Conservation (phyloP, 2,888 invertebrate species). For the Campoletis raptor region DNA sequence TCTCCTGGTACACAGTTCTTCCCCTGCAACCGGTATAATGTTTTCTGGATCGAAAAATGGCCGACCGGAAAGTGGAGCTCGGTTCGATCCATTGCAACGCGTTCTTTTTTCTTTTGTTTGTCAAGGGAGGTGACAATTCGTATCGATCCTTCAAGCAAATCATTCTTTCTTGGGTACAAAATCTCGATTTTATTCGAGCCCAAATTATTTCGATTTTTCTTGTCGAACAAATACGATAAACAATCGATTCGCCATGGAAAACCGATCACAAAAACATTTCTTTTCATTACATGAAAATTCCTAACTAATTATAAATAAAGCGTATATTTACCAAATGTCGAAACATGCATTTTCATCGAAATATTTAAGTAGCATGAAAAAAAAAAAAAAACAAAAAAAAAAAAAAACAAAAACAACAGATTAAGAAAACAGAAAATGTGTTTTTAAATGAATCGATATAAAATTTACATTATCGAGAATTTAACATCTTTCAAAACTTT, state of each 20-base stretch:
- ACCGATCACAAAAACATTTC: background rate
- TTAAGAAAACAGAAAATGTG: slow-evolving; percentile 1
- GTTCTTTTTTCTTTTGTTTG: slow-evolving; percentile 14
- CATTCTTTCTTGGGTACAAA: background rate
- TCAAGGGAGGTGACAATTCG: background rate
- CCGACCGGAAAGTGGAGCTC: slow-evolving; percentile 62
- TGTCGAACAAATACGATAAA: background rate
- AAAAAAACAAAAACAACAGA: background rate
- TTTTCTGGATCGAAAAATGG: slow-evolving; percentile 55
- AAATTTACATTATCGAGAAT: slow-evolving; percentile 47
- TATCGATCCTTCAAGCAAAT: background rate
- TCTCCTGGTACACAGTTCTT: slow-evolving; percentile 25
- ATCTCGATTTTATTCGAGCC: background rate
- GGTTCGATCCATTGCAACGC: slow-evolving; percentile 27
- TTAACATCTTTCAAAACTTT: slow-evolving; percentile 9
- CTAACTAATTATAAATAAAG: slow-evolving; percentile 46
- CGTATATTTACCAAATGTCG: slow-evolving; percentile 53
- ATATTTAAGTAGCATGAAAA: slow-evolving; percentile 6
- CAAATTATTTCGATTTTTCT: background rate
- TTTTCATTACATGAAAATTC: slow-evolving; percentile 3
- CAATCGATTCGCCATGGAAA: slow-evolving; percentile 2
- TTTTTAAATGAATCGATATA: slow-evolving; percentile 50
- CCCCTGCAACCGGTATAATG: slow-evolving; percentile 50
- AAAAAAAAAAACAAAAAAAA: background rate
- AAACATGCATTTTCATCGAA: slow-evolving; percentile 30